phyloP scores from a whole-genome alignment of 1,140 invertebrate species.

The Lanistes nyassanus region DNA sequence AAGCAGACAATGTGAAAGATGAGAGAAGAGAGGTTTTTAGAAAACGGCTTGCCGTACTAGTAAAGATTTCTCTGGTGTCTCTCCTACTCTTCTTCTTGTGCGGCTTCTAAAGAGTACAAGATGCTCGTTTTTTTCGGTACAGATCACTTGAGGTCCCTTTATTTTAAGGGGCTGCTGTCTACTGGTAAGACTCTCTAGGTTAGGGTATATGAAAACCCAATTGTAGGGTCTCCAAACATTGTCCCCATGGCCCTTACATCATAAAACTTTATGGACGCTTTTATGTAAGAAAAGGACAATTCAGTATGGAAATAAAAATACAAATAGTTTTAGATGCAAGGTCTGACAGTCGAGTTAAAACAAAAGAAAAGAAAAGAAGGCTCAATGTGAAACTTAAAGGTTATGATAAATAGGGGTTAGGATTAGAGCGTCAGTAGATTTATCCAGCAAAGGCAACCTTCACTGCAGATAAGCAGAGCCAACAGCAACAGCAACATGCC shows the following conservation, averaged over 20 bases:
- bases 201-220: background rate
- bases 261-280: background rate
- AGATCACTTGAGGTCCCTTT: background rate
- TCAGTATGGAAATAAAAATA: too few relatives aligned
- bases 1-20: background rate
- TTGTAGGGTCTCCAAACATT: background rate
- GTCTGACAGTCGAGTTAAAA: too few relatives aligned
- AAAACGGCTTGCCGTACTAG: background rate
- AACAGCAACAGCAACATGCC: background rate
- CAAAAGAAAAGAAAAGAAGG: too few relatives aligned
- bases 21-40: background rate
- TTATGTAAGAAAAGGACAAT: background rate
- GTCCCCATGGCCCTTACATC: background rate
- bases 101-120: background rate
- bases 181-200: background rate
- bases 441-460: background rate
- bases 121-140: background rate
- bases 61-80: background rate
- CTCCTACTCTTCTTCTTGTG: background rate
- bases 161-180: background rate
- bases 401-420: background rate
- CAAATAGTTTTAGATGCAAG: too few relatives aligned
- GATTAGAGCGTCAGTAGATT: background rate
- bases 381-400: too few relatives aligned
- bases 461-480: background rate